These are phyloP conservation scores for Trichopria drosophilae DNA, from an alignment of 2,888 invertebrate species.

Conservation along the genomic window DNA sequence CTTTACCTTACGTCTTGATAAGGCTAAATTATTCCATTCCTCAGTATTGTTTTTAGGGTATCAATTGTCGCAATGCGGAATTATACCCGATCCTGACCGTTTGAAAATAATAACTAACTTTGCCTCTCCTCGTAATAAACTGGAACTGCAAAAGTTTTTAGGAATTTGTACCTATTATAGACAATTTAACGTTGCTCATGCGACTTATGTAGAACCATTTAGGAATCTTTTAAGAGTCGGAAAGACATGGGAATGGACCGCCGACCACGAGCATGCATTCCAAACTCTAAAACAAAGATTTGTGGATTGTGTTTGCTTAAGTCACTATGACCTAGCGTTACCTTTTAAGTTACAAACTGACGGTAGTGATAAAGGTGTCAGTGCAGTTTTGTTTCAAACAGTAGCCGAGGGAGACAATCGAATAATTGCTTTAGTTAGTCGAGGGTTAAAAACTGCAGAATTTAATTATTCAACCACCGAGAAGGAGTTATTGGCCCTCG, in stretches of 20 bases:
- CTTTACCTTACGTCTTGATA: slow-evolving; percentile 30
- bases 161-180: slow-evolving; percentile 30
- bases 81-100: slow-evolving; percentile 19
- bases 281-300: slow-evolving; percentile 23
- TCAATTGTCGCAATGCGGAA: slow-evolving; percentile 8
- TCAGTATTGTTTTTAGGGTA: slow-evolving; percentile 33
- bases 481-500: slow-evolving; percentile 39
- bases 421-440: slow-evolving; percentile 36
- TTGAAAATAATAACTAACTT: slow-evolving; percentile 36
- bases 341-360: slow-evolving; percentile 30
- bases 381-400: slow-evolving; percentile 31
- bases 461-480: slow-evolving; percentile 29
- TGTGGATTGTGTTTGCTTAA: slow-evolving; percentile 15
- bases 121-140: slow-evolving; percentile 36
- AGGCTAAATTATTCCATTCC: slow-evolving; percentile 33
- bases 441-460: slow-evolving; percentile 25
- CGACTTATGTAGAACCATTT: slow-evolving; percentile 16
- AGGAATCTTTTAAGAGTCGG: slow-evolving; percentile 7
- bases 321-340: slow-evolving; percentile 14
- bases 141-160: slow-evolving; percentile 37
- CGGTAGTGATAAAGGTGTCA: slow-evolving; percentile 25
- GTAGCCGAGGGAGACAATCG: background rate
- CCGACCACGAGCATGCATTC: slow-evolving; percentile 17
- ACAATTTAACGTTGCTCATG: slow-evolving; percentile 10
- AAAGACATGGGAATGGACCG: slow-evolving; percentile 23